Evolutionary conservation across 1,140 invertebrate genomes (phyloP).

Genomic region (Listronotus bonariensis): DNA sequence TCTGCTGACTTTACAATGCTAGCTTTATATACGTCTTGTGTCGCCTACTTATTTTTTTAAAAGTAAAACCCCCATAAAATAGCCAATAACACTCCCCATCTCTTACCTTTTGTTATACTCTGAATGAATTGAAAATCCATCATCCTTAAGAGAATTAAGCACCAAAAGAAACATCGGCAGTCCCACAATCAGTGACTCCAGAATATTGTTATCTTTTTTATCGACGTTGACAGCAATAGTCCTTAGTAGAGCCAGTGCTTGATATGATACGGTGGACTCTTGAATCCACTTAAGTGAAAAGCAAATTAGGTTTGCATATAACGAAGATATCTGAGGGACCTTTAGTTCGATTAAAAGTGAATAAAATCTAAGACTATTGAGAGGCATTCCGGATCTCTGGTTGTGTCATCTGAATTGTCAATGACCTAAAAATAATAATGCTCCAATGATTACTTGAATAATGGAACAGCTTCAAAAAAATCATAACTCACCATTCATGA

Average conservation of each 20-base stretch:
- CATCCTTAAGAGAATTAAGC: conserved; percentile 38
- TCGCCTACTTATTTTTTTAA: too few species aligned
- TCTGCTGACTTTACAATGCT: too few species aligned
- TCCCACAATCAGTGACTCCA: conserved; percentile 36
- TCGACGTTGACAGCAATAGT: conserved; percentile 43
- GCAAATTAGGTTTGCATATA: conserved; percentile 57
- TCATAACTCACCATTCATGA: too few species aligned
- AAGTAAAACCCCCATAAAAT: too few species aligned
- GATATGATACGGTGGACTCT: conserved; percentile 41
- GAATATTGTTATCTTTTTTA: conserved; percentile 36
- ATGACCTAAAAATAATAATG: conserved; percentile 22
- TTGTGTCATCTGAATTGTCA: conserved; percentile 9
- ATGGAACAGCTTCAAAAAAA: too few species aligned
- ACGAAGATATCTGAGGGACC: conserved; percentile 49
- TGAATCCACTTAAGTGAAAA: conserved; percentile 58
- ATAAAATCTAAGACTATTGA: conserved; percentile 61
- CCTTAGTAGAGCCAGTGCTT: conserved; percentile 46
- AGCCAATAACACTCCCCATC: too few species aligned
- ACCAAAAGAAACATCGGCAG: conserved; percentile 45
- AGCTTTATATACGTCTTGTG: too few species aligned
- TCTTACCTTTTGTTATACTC: conserved; percentile 43
- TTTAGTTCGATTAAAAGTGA: conserved; percentile 57
- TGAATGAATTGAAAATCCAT: conserved; percentile 27
- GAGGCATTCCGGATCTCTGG: conserved; percentile 56
- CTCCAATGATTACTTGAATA: too few species aligned